These are phyloP conservation scores for Calyptommatus sinebrachiatus DNA, from an alignment of 2,113 vertebrate genomes.

Conservation along the genomic window DNA sequence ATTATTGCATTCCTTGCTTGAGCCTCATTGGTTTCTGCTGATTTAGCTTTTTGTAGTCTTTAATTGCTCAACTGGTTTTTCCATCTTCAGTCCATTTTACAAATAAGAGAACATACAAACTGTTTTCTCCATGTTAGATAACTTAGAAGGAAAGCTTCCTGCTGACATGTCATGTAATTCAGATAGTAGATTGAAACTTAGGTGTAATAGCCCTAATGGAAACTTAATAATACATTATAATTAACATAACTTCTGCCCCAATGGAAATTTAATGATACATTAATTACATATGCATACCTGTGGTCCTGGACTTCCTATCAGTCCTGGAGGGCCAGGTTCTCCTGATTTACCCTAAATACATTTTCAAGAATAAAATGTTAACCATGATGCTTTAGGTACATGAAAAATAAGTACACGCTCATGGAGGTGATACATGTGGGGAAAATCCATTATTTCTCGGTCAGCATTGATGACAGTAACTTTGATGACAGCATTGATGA, in stretches of 20 bases:
- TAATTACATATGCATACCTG: conserved; percentile 69
- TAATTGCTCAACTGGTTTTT: too few relatives aligned
- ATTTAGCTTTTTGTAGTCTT: too few relatives aligned
- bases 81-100: too few relatives aligned
- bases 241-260: too few relatives aligned
- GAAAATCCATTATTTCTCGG: conserved; percentile 83
- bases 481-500: not conserved
- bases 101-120: too few relatives aligned
- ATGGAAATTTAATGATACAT: not conserved
- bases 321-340: conserved; percentile 77
- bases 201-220: too few relatives aligned
- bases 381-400: not conserved
- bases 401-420: not conserved
- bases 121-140: too few relatives aligned
- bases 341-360: conserved; percentile 76
- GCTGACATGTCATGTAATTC: too few relatives aligned
- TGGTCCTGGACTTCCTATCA: conserved; percentile 79
- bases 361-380: conserved; percentile 20
- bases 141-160: too few relatives aligned
- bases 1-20: too few relatives aligned
- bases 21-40: too few relatives aligned
- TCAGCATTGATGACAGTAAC: not conserved
- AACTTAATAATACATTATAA: not conserved
- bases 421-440: not conserved
- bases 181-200: too few relatives aligned